Evolutionary conservation across 2,888 invertebrate genomes (phyloP), one percentile per base, ranked within the genome.

Genomic region (Mechanitis mazaeus): DNA sequence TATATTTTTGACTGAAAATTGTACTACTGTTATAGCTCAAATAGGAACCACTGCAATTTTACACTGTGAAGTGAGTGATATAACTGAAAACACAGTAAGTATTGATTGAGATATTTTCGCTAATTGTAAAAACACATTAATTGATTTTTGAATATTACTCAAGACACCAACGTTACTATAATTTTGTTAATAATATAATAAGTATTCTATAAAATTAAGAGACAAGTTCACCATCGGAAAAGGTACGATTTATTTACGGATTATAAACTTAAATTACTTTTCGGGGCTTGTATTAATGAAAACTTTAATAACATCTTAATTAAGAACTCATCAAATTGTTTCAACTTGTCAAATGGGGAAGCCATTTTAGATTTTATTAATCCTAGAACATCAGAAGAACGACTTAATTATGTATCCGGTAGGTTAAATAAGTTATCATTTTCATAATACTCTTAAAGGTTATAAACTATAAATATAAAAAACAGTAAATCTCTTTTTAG

Each of bases 1-100:
- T 75, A 89, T 91, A 81, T 92, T 92, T 87, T 83, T 91, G 77
- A 92, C 92, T 75, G 91, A 91, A 63, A 92, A 92, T 78, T 92
- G 92, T 81, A 92, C 92, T n/a, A 89, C 91, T 66, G 92, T 93
- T 68, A 85, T 92, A 79, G 93, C 92, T 63, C 93, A 93, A 81
- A 92, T 92, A 72, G 92, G 93, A 59, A 92, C 92, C 7, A 93
- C 92, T 12, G 92, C 92, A 38, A 83, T 92, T 69, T 75, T 93
- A 60, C 92, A 92, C 73, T 93, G 93, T 77, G 92, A 93, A 90
- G 92, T 93, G 76, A 91, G 91, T 70, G 92, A 92, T 72, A 91
- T 92, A 57, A 92, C 92, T 47, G 92, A 92, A 75, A 92, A 92
- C 71, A 92, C 92, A 84, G 93, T 93, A 78, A 91, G 91, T 83